Evolutionary conservation across 2,113 vertebrate genomes (phyloP).

Genomic region (Gallinago media): DNA sequence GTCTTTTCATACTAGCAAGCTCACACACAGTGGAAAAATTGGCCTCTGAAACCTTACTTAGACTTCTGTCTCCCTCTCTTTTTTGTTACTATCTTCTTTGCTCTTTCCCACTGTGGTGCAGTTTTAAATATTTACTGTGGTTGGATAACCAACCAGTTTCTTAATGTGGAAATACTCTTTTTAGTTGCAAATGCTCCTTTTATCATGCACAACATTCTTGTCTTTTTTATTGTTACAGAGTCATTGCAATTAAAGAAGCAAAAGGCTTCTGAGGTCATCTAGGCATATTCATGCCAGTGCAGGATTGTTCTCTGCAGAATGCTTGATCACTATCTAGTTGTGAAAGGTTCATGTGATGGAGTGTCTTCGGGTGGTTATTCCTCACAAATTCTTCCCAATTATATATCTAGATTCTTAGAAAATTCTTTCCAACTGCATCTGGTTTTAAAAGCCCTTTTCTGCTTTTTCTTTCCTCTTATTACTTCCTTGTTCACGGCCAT

Average conservation of each 20-base stretch:
- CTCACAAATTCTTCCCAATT: background rate
- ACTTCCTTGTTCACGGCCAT: background rate
- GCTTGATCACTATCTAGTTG: background rate
- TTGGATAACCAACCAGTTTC: background rate
- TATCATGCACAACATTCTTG: slow-evolving; percentile 38
- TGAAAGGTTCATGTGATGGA: background rate
- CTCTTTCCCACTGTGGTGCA: background rate
- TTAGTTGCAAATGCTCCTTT: slow-evolving; percentile 48
- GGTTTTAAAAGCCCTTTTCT: background rate
- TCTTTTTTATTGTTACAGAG: slow-evolving; percentile 19
- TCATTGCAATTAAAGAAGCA: slow-evolving; percentile 25
- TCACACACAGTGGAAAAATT: background rate
- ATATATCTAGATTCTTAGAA: background rate
- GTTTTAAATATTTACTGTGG: slow-evolving; percentile 13
- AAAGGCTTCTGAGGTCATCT: slow-evolving; percentile 19
- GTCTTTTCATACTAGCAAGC: background rate
- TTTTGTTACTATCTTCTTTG: background rate
- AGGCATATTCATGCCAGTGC: background rate
- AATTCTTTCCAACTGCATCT: background rate
- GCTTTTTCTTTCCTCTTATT: background rate
- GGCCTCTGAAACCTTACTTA: background rate
- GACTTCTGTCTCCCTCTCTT: background rate
- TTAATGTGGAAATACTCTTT: slow-evolving; percentile 43
- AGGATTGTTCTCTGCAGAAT: slow-evolving; percentile 25
- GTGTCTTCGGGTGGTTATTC: background rate